Conservation (phyloP, 2,797 vertebrate genomes). For the Aplochiton taeniatus region DNA sequence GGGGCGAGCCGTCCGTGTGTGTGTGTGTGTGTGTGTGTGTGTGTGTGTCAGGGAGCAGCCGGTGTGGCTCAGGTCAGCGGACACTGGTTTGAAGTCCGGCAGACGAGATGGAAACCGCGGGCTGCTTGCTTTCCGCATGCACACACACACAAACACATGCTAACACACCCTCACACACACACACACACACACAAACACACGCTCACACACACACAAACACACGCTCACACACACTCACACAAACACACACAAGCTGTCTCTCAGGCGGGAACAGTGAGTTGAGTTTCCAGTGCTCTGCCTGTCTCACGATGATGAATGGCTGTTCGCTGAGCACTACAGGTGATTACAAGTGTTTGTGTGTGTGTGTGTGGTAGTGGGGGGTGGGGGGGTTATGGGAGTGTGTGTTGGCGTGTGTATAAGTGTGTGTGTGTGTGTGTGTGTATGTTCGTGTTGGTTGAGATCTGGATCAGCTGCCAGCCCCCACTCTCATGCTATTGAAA, state of each 20-base stretch:
- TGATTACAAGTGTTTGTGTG: conserved; percentile 6
- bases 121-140: background rate
- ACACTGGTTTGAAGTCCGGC: no score
- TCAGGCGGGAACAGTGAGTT: background rate
- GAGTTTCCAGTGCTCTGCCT: background rate
- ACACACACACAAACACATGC: background rate
- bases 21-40: no score
- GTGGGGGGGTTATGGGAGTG: background rate
- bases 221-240: background rate
- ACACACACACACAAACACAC: conserved; percentile 6
- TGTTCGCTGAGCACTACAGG: background rate
- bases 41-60: no score
- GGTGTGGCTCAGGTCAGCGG: no score
- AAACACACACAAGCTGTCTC: background rate
- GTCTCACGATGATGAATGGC: conserved; percentile 12
- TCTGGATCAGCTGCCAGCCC: no score
- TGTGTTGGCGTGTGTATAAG: background rate
- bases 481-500: no score
- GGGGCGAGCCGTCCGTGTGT: no score
- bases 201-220: background rate
- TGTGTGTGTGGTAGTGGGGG: background rate
- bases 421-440: no score
- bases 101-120: no score
- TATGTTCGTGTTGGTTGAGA: no score
- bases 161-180: background rate